Percentiles rank a stretch among this genome's conserved stretches.
Conservation (phyloP, 2,113 vertebrate species). For the Capreolus pygargus region DNA sequence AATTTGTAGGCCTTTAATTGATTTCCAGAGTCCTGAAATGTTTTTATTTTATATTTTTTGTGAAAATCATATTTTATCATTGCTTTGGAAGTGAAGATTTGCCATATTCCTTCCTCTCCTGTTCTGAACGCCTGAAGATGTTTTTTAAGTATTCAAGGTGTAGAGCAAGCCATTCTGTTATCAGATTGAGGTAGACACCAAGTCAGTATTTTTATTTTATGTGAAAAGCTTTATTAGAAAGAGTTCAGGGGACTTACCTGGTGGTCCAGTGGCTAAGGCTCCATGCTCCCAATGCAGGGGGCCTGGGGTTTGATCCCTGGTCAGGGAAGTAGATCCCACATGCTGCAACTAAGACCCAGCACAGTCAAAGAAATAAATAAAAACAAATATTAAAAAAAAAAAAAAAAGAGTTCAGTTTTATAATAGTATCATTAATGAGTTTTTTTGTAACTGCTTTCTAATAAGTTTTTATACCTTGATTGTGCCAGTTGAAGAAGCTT, state of each 20-base stretch:
- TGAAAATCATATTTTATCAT: neutral
- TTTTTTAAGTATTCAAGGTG: neutral
- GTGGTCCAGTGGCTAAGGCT: too few species aligned
- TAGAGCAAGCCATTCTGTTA: neutral
- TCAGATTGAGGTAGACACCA: neutral
- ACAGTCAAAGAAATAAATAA: too few species aligned
- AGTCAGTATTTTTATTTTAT: neutral
- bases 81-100: neutral
- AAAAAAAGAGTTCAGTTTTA: neutral
- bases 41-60: neutral
- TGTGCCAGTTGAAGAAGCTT: neutral
- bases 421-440: neutral
- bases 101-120: neutral
- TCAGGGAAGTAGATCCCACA: too few species aligned
- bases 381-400: too few species aligned
- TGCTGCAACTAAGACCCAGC: too few species aligned
- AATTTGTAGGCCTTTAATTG: neutral
- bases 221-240: neutral
- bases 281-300: too few species aligned
- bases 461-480: neutral
- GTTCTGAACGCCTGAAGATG: neutral
- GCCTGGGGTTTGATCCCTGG: too few species aligned
- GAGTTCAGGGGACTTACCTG: too few species aligned
- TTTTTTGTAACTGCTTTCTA: neutral
- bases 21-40: neutral